Percentiles rank a stretch among this genome's conserved stretches.
Evolutionary conservation across 2,888 invertebrate genomes (phyloP).

Genomic region (Cheilosia impressa): DNA sequence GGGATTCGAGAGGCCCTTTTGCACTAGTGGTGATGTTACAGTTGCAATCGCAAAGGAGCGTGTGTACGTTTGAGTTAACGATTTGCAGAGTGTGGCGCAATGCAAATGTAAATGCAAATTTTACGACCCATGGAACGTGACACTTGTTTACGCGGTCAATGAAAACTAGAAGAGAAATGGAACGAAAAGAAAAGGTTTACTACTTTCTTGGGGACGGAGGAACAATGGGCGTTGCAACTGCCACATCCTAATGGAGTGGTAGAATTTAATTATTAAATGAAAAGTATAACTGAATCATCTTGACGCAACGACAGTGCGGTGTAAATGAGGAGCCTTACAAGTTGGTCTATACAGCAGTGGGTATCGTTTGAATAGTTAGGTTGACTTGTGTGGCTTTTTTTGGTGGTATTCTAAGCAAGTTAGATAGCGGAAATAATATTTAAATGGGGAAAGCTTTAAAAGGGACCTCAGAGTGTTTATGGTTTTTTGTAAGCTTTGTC

Average conservation of each 20-base stretch:
- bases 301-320: constrained; percentile 11
- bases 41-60: constrained; percentile 32
- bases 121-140: constrained; percentile 63
- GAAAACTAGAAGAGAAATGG: constrained; percentile 47
- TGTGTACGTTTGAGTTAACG: constrained; percentile 60
- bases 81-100: constrained; percentile 56
- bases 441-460: background rate
- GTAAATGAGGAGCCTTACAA: background rate
- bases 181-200: background rate
- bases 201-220: background rate
- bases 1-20: constrained; percentile 12
- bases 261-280: constrained; percentile 36
- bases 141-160: constrained; percentile 73
- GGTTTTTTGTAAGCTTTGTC: too few species aligned
- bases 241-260: constrained; percentile 39
- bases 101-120: constrained; percentile 58
- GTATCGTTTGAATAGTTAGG: background rate
- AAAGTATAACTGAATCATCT: constrained; percentile 35
- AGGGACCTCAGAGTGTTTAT: too few species aligned
- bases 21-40: constrained; percentile 28
- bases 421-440: background rate
- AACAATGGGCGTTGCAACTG: constrained; percentile 15
- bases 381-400: background rate
- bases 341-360: too few species aligned
- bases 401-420: background rate